Conservation (phyloP, 2,797 vertebrate species). For the Limosa lapponica region DNA sequence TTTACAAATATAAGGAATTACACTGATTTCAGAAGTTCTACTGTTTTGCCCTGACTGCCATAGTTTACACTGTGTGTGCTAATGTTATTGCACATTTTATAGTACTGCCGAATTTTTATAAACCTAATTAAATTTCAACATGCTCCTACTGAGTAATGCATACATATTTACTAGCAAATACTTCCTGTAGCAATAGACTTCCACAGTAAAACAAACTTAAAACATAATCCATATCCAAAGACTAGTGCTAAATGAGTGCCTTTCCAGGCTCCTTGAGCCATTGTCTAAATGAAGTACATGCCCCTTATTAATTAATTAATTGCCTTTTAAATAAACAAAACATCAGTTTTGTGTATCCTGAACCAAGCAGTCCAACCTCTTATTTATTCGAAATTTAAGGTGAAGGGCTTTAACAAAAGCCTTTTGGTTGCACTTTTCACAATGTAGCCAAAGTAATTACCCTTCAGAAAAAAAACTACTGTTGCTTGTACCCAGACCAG, state of each 20-base stretch:
- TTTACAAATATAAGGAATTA: background rate
- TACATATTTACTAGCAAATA: background rate
- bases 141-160: background rate
- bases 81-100: background rate
- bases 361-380: background rate
- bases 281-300: background rate
- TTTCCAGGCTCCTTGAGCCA: background rate
- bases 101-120: background rate
- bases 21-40: background rate
- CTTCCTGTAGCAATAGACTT: background rate
- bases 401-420: conserved; percentile 8
- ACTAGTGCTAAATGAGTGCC: background rate
- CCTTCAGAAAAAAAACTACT: conserved; percentile 5
- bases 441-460: background rate
- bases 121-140: background rate
- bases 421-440: background rate
- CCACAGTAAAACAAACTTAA: background rate
- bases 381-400: background rate
- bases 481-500: background rate
- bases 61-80: fast-evolving
- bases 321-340: background rate
- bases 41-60: background rate
- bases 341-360: background rate
- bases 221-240: background rate
- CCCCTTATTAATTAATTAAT: background rate